Evolutionary conservation across 2,113 vertebrate species (phyloP).

Genomic region (Thinocorus orbignyianus): DNA sequence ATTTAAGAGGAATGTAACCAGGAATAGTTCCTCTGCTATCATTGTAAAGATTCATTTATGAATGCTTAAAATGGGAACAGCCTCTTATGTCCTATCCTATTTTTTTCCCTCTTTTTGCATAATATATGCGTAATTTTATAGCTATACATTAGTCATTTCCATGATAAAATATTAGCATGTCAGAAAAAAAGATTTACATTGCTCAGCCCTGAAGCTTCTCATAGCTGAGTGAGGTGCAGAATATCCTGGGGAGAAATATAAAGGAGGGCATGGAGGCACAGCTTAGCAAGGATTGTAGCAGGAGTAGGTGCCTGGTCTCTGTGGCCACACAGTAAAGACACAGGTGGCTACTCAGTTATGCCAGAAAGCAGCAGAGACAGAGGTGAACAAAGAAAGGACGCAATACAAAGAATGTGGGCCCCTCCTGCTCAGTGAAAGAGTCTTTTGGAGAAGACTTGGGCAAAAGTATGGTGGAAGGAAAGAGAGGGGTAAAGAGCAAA

Average conservation of each 20-base stretch:
- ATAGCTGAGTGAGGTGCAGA: neutral
- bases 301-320: neutral
- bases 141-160: neutral
- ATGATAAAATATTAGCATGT: neutral
- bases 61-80: neutral
- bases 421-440: neutral
- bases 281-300: neutral
- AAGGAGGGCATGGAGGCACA: neutral
- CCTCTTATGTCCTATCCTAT: neutral
- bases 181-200: neutral
- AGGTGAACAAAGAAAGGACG: neutral
- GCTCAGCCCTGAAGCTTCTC: neutral
- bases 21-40: neutral
- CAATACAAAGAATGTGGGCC: neutral
- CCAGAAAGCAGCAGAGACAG: neutral
- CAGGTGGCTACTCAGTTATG: neutral
- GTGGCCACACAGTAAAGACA: neutral
- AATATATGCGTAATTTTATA: slow-evolving; percentile 1
- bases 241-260: neutral
- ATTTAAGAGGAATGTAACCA: slow-evolving; percentile 13
- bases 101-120: neutral
- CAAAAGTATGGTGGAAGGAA: neutral
- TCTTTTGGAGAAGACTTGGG: neutral
- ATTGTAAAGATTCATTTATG: neutral
- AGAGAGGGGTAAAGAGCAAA: neutral